These are phyloP conservation scores for Periplaneta americana DNA, from an alignment of 1,140 invertebrate species.

Conservation along the genomic window DNA sequence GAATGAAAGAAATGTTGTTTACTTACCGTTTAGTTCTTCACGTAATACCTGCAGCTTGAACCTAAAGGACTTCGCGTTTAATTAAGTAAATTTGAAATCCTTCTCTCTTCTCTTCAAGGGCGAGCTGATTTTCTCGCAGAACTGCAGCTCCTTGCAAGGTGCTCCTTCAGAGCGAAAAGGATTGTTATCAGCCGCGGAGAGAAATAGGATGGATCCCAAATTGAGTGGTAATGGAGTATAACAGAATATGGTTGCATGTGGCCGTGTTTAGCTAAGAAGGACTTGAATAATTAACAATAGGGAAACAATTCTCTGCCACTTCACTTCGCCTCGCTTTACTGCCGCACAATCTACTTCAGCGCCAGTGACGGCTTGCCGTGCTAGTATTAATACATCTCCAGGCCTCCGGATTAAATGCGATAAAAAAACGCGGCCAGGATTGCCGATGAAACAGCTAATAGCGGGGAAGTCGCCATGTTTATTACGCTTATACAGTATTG, in stretches of 20 bases:
- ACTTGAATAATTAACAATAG: not conserved
- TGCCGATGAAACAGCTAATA: too few relatives aligned
- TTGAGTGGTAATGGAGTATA: not conserved
- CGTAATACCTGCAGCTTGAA: too few relatives aligned
- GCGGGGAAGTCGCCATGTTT: too few relatives aligned
- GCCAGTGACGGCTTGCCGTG: not conserved
- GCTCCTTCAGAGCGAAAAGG: too few relatives aligned
- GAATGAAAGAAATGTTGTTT: too few relatives aligned
- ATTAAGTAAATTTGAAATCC: too few relatives aligned
- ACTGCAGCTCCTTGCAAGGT: too few relatives aligned
- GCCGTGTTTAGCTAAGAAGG: not conserved
- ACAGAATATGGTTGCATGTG: not conserved
- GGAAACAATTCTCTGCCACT: not conserved
- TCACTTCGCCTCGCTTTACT: not conserved
- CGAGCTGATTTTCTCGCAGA: too few relatives aligned
- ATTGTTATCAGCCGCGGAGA: not conserved
- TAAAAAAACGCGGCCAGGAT: not conserved
- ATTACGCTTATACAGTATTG: too few relatives aligned
- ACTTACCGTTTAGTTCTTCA: too few relatives aligned
- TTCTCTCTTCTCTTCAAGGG: too few relatives aligned
- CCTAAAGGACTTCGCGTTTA: too few relatives aligned
- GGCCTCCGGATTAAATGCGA: not conserved
- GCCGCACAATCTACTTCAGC: not conserved
- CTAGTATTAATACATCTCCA: not conserved
- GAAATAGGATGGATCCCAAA: not conserved